Conservation (phyloP, 1,140 invertebrate genomes). For the Panagrolaimus sp. region DNA sequence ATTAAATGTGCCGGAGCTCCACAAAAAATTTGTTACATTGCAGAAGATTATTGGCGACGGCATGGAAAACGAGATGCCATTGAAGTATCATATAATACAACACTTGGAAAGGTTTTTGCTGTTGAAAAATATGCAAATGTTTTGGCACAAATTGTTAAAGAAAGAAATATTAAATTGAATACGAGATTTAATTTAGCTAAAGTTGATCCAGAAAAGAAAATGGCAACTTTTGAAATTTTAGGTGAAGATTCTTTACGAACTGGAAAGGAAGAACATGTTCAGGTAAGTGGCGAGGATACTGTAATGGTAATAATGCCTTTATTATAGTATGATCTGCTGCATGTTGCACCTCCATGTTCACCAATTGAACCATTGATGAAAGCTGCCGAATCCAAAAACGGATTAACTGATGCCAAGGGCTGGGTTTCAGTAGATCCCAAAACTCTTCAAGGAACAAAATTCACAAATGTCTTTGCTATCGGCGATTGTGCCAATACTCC, state of each 20-base stretch:
- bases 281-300: slow-evolving; percentile 21
- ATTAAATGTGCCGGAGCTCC: slow-evolving; percentile 96
- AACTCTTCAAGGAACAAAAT: slow-evolving; percentile 76
- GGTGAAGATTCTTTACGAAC: slow-evolving; percentile 66
- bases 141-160: slow-evolving; percentile 73
- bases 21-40: slow-evolving; percentile 88
- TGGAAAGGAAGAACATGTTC: slow-evolving; percentile 59
- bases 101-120: slow-evolving; percentile 70
- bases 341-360: slow-evolving; percentile 83
- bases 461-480: slow-evolving; percentile 81
- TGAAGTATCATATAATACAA: slow-evolving; percentile 77
- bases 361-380: slow-evolving; percentile 69
- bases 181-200: slow-evolving; percentile 69
- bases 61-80: slow-evolving; percentile 69
- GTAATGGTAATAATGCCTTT: not conserved
- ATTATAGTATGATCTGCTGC: slow-evolving; percentile 76
- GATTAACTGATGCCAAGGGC: slow-evolving; percentile 46
- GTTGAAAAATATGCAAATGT: slow-evolving; percentile 86
- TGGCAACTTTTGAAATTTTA: slow-evolving; percentile 77
- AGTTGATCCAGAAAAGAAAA: slow-evolving; percentile 68
- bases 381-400: slow-evolving; percentile 66
- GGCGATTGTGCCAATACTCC: slow-evolving; percentile 86
- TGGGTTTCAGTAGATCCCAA: slow-evolving; percentile 50
- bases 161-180: slow-evolving; percentile 54
- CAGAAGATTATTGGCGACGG: slow-evolving; percentile 69